Evolutionary conservation across 2,113 vertebrate species (phyloP), one percentile per base, ranked within the genome.

Genomic region (Rhinolophus sinicus): DNA sequence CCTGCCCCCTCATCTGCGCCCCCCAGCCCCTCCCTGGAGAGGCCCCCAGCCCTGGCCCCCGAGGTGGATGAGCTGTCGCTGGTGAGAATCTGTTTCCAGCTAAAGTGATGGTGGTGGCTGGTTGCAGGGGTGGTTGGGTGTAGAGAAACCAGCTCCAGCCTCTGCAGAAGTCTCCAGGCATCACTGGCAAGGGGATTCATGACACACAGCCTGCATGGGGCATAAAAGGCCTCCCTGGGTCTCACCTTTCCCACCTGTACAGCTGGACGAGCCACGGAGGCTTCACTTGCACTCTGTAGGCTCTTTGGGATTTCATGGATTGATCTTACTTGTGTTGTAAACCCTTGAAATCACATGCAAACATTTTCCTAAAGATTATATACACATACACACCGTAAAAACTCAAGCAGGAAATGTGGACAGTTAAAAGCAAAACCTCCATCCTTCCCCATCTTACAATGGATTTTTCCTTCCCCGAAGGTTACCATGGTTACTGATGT

Each of bases 61-160:
- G 99, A 99, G 97, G 98, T 99, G 94, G 99, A 99, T 95, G 99
- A 99, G 98, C 99, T 99, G 82, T 99, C 99, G 97, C 98, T 99
- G 98, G 99, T 99, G 99, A 99, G 99, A 98, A 98, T 97, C 97
- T 89, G 93, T 98, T 98, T 98, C 98, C 98, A 98, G 96, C 98
- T 98, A 98, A 98, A 97, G 97, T 98, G 98, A 97, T 98, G 98
- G 98, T 98, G 98, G 98, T 97, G 98, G 98, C 98, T 98, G 98
- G 97, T 97, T 98, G 98, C 98, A 98, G 98, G 98, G 98, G 97
- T 98, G 98, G 98, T 98, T 98, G 98, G 98, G 98, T 98, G 22
- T 33, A 15, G 50, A 16, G 13, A 73, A 52, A 0, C 62, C 16
- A 6, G 14, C n/a, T 35, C 24, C 30, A 18, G 58, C 22, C 16